A percentile compares a stretch with the other conserved stretches of the same genome.
Conservation (phyloP, 2,888 invertebrate genomes). For the Eurois occulta region DNA sequence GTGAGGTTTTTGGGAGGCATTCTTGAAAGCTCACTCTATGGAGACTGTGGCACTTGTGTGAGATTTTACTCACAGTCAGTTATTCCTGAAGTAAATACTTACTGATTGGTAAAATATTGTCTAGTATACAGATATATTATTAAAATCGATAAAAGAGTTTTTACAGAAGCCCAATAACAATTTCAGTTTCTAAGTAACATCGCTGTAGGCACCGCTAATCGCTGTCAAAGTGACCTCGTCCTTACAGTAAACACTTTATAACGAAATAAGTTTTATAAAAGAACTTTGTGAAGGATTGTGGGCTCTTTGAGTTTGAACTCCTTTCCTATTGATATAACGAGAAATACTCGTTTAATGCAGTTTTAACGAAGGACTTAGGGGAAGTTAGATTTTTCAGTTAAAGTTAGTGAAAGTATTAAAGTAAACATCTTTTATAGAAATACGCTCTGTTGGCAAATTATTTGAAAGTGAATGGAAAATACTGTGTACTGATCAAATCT, state of each 20-base stretch:
- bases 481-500: too few species aligned
- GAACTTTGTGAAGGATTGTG: conserved; percentile 80
- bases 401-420: background rate
- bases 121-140: too few species aligned
- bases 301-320: conserved; percentile 77
- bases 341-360: conserved; percentile 73
- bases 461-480: background rate
- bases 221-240: conserved; percentile 37
- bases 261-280: conserved; percentile 80
- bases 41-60: background rate
- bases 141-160: too few species aligned
- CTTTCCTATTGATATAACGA: conserved; percentile 70
- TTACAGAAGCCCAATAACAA: too few species aligned
- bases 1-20: background rate
- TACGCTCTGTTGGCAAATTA: background rate
- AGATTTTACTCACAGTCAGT: too few species aligned
- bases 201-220: background rate
- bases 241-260: conserved; percentile 68
- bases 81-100: too few species aligned
- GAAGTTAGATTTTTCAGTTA: conserved; percentile 19
- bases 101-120: too few species aligned
- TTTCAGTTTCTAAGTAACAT: too few species aligned
- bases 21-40: background rate
- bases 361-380: conserved; percentile 73
- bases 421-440: background rate